Conservation (phyloP, 2,113 vertebrate genomes). For the Sialia sialis region DNA sequence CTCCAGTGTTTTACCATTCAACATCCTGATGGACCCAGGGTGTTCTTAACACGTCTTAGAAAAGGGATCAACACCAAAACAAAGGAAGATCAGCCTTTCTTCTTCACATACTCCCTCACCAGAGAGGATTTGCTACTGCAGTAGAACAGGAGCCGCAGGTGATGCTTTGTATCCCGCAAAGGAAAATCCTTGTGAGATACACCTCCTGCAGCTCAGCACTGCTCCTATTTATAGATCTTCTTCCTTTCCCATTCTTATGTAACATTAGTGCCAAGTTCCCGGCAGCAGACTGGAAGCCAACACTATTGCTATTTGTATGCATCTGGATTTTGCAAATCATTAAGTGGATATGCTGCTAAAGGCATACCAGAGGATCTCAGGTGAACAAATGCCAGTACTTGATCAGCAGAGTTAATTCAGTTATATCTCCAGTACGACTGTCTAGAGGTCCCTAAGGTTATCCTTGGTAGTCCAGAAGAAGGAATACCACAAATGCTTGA, state of each 20-base stretch:
- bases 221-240: not conserved
- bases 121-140: not conserved
- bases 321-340: not conserved
- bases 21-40: not conserved
- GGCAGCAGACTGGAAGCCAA: not conserved
- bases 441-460: not conserved
- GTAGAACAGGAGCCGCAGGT: not conserved
- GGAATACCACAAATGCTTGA: not conserved
- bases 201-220: not conserved
- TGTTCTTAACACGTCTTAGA: not conserved
- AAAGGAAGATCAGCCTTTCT: not conserved
- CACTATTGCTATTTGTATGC: not conserved
- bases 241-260: not conserved
- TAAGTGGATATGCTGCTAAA: not conserved
- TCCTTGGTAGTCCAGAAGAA: not conserved
- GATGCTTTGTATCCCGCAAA: not conserved
- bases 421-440: not conserved
- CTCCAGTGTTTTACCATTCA: not conserved
- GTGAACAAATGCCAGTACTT: not conserved
- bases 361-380: not conserved
- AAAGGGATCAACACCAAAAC: not conserved
- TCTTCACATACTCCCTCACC: not conserved
- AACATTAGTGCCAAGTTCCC: not conserved
- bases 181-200: not conserved
- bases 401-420: not conserved